Base-by-base conservation (phyloP, 2,797 vertebrate species). In the Coccyzus lansbergi region DNA sequence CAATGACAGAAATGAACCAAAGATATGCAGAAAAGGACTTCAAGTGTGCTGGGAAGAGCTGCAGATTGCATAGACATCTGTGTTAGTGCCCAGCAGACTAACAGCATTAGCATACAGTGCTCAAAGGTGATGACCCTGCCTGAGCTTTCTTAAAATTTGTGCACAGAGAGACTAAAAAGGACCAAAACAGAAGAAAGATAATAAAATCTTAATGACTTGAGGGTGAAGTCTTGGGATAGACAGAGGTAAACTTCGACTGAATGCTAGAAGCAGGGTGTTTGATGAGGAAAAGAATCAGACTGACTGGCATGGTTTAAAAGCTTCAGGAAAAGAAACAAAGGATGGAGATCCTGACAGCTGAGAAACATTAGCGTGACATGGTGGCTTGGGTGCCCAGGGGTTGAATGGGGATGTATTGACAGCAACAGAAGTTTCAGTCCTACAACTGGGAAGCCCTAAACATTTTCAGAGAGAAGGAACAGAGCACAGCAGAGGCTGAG, bases 111-210 rank as follows among this genome's bases (percentile, higher is more conserved):
- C 83, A 78, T 21, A 12, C 19, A 7, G 55, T 1, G 21, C 60
- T 36, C 84, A 25, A 4, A 36, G 87, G 84, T 38, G 84, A 7
- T 89, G 84, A 89, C 87, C 78, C 71, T 76, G 71, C 67, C 87
- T 1, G 26, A 77, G 51, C 71, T 83, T 25, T 4, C 67, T 15
- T 16, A 58, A 22, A 4, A 31, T 34, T 4, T 29, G 20, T 20
- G 51, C 62, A 15, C 51, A 14, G 59, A 51, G 62, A 34, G 12
- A 16, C 46, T 7, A 34, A 18, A 10, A 62, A 24, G 34, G 62
- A 51, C 56, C 5, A 2, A 80, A 93, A 72, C 1, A 86, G 53
- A 62, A 82, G 65, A 9, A 81, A 6, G 5, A 51, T 77, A 59
- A 71, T 76, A 5, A 87, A 89, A 83, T 33, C 83, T 69, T 88